These are phyloP conservation scores for Lucinisca nassula DNA, from an alignment of 2,888 invertebrate genomes.

Conservation along the genomic window DNA sequence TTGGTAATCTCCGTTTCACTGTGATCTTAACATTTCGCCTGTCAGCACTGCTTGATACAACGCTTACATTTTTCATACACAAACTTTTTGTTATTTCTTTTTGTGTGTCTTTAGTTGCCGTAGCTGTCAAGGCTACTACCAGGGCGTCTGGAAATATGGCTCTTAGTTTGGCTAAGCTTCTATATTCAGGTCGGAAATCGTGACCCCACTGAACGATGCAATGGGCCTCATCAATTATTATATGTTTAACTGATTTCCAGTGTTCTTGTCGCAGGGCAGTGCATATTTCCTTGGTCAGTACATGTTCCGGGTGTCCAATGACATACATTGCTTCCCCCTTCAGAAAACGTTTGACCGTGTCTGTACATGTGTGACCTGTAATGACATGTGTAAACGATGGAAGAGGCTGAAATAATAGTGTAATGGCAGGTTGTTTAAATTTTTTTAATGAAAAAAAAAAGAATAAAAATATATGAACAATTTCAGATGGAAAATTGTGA, in stretches of 20 bases:
- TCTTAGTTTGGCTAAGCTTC: not conserved
- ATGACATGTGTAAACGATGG: too few species aligned
- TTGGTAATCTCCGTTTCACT: not conserved
- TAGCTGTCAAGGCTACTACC: not conserved
- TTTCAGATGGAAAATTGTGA: too few species aligned
- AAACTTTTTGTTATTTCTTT: not conserved
- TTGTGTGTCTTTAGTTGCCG: not conserved
- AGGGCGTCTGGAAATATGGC: not conserved
- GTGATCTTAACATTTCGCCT: not conserved
- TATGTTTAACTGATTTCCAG: not conserved
- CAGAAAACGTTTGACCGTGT: too few species aligned
- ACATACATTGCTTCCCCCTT: not conserved
- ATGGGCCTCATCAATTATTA: not conserved
- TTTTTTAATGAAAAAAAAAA: too few species aligned
- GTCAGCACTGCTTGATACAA: not conserved
- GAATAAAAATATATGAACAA: too few species aligned
- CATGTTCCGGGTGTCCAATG: not conserved
- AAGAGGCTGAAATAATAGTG: too few species aligned
- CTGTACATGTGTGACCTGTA: too few species aligned
- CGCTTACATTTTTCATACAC: not conserved
- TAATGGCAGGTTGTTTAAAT: too few species aligned
- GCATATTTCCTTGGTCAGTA: not conserved
- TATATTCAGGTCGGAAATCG: not conserved
- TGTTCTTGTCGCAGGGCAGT: not conserved
- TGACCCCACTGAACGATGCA: not conserved